Conservation (phyloP, 2,888 invertebrate species). For the Idaea dimidiata region DNA sequence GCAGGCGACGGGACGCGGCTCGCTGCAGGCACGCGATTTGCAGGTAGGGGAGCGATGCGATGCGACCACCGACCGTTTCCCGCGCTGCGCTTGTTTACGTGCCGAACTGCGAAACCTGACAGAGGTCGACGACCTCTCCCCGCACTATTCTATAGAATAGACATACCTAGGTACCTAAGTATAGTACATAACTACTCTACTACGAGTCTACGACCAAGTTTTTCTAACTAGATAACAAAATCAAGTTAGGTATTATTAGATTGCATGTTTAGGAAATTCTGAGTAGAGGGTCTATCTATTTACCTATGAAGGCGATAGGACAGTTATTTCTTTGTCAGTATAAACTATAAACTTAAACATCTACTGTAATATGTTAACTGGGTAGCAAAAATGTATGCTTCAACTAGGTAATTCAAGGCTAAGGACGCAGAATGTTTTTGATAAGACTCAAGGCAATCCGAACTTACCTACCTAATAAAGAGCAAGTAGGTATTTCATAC, state of each 20-base stretch:
- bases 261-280: neutral
- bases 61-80: constrained; percentile 47
- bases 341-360: neutral
- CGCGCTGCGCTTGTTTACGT: constrained; percentile 71
- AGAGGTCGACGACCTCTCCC: constrained; percentile 63
- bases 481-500: no score
- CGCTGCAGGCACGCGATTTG: constrained; percentile 5
- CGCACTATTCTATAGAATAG: constrained; percentile 68
- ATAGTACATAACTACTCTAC: neutral
- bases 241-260: neutral
- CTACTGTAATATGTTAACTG: neutral
- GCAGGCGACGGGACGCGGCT: neutral
- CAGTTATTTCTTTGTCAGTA: neutral
- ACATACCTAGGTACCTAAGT: neutral
- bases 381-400: constrained; percentile 30
- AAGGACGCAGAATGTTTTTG: constrained; percentile 52
- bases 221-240: neutral
- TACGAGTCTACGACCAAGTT: neutral
- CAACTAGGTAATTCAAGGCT: constrained; percentile 52
- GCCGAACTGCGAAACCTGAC: constrained; percentile 10
- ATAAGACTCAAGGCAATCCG: constrained; percentile 43
- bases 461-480: neutral
- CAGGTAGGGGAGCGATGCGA: neutral
- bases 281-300: neutral
- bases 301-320: neutral